Evolutionary conservation across 2,888 invertebrate species (phyloP).

Genomic region (Mesorhabditis spiculigera): DNA sequence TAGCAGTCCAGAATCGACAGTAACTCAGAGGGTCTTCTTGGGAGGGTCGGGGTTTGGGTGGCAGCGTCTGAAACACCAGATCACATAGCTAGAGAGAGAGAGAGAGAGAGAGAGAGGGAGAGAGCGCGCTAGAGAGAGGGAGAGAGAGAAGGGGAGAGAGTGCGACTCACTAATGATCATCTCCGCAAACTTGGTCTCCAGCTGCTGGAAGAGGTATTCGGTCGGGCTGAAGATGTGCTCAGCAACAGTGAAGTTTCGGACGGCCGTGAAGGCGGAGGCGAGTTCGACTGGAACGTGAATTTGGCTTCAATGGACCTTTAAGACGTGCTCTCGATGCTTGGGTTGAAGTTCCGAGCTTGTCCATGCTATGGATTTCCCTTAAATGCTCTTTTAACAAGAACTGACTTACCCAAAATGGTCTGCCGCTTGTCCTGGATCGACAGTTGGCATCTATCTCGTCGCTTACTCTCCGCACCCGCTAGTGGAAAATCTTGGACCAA

Average conservation of each 20-base stretch:
- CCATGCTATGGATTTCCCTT: neutral
- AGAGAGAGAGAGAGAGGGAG: no score
- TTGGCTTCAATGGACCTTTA: no score
- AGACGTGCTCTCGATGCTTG: no score
- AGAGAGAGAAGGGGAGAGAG: conserved; percentile 80
- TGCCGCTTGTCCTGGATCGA: conserved; percentile 69
- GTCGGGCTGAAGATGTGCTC: conserved; percentile 97
- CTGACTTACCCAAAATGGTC: conserved; percentile 28
- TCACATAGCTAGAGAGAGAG: no score
- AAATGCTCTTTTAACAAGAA: no score
- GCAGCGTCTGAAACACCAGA: conserved; percentile 65
- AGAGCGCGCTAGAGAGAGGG: conserved; percentile 60
- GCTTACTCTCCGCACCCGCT: conserved; percentile 90
- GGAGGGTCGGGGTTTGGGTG: conserved; percentile 14
- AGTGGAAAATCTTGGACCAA: conserved; percentile 61
- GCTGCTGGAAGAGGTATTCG: conserved; percentile 91
- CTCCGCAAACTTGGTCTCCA: conserved; percentile 97
- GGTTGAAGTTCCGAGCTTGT: no score
- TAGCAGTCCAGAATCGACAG: conserved; percentile 43
- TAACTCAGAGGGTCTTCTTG: conserved; percentile 52
- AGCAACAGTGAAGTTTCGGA: conserved; percentile 94
- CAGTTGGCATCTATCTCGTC: conserved; percentile 90
- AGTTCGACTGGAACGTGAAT: conserved; percentile 74
- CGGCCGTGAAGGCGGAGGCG: conserved; percentile 93
- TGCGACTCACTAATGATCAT: conserved; percentile 77